Evolutionary conservation across 2,888 invertebrate species (phyloP).

Genomic region (Drosophila paramelanica): DNA sequence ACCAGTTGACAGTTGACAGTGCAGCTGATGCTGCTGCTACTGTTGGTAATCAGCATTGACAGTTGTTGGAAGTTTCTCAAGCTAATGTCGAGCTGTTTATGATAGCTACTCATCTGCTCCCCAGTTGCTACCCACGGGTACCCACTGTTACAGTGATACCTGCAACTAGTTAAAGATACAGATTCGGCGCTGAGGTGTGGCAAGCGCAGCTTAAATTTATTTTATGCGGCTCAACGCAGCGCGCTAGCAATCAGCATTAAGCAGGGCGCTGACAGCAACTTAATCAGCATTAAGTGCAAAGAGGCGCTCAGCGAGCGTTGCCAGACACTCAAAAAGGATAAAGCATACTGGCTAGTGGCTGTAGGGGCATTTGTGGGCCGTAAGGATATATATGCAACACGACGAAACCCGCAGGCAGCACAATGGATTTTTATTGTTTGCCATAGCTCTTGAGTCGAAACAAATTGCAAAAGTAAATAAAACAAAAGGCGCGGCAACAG

Average conservation of each 20-base stretch:
- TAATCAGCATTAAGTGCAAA: constrained; percentile 69
- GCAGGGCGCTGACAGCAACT: constrained; percentile 55
- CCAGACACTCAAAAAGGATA: constrained; percentile 29
- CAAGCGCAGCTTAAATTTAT: constrained; percentile 36
- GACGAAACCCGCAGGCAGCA: constrained; percentile 32
- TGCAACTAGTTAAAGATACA: neutral
- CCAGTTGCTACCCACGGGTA: neutral
- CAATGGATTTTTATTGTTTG: constrained; percentile 73
- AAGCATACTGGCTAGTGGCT: constrained; percentile 10
- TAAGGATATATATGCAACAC: constrained; percentile 20
- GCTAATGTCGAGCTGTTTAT: constrained; percentile 48
- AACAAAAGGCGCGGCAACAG: constrained; percentile 59
- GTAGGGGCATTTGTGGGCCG: constrained; percentile 2
- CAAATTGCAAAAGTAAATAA: constrained; percentile 77
- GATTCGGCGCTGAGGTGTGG: constrained; percentile 32
- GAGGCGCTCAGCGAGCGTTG: constrained; percentile 11
- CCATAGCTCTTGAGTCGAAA: constrained; percentile 49
- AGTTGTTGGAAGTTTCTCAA: constrained; percentile 68
- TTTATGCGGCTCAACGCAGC: constrained; percentile 22
- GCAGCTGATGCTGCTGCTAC: constrained; percentile 20
- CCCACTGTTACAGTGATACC: neutral
- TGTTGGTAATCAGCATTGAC: constrained; percentile 69
- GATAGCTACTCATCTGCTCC: constrained; percentile 26
- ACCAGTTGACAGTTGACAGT: constrained; percentile 19
- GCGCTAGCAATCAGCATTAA: constrained; percentile 57